These are phyloP conservation scores for Notothenia rossii DNA, from an alignment of 2,113 vertebrate species.

Conservation along the genomic window DNA sequence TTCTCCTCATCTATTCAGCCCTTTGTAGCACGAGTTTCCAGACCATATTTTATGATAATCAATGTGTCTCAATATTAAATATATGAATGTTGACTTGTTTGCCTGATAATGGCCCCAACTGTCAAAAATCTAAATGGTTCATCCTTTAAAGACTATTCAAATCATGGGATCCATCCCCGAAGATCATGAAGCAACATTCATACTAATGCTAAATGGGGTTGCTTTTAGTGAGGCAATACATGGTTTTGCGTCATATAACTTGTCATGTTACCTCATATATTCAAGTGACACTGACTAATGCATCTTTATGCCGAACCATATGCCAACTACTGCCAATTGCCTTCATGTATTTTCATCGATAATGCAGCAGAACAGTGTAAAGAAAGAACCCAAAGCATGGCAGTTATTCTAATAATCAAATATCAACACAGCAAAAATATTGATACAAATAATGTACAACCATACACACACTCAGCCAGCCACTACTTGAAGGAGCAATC, in stretches of 20 bases:
- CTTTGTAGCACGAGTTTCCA: not conserved
- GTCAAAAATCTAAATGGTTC: not conserved
- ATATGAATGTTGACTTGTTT: not conserved
- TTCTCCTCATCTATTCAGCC: conserved; percentile 8
- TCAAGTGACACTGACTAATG: not conserved
- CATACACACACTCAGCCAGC: conserved; percentile 58
- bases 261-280: not conserved
- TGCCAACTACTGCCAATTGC: not conserved
- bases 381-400: not conserved
- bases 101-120: not conserved
- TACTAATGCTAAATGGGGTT: too few species aligned
- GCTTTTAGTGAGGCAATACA: not conserved
- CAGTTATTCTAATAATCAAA: conserved; percentile 24
- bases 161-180: not conserved
- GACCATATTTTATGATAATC: not conserved
- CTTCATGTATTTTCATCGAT: not conserved
- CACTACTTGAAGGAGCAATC: conserved; percentile 54
- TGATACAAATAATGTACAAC: conserved; percentile 38
- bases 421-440: conserved; percentile 43
- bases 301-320: not conserved
- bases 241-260: not conserved
- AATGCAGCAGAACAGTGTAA: not conserved
- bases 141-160: not conserved
- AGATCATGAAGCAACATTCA: not conserved
- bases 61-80: not conserved